These are phyloP conservation scores for Hoplodrina blanda DNA, from an alignment of 2,888 invertebrate genomes.

Conservation along the genomic window DNA sequence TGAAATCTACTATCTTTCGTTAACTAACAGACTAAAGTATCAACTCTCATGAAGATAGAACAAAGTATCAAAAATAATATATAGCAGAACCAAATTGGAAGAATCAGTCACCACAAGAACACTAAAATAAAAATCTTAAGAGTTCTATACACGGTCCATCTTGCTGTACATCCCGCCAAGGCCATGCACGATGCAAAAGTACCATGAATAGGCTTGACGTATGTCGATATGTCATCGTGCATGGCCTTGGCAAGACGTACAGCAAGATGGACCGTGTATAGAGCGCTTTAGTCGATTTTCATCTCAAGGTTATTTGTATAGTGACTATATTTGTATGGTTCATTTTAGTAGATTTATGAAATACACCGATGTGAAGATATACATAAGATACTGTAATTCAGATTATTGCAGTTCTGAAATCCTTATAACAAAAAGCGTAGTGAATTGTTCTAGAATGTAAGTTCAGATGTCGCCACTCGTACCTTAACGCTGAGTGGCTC, in stretches of 20 bases:
- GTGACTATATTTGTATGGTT: too few species aligned
- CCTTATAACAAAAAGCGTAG: neutral
- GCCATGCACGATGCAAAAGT: too few species aligned
- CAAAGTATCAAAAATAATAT: constrained; percentile 1
- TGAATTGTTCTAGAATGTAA: neutral
- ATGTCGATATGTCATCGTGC: too few species aligned
- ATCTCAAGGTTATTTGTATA: too few species aligned
- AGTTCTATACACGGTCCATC: too few species aligned
- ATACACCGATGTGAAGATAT: constrained; percentile 17
- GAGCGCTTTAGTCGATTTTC: too few species aligned
- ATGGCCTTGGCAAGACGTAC: too few species aligned
- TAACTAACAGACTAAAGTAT: constrained; percentile 6
- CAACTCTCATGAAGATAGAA: neutral
- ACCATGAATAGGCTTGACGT: too few species aligned
- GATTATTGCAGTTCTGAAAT: neutral
- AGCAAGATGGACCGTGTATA: too few species aligned
- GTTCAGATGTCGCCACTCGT: constrained; percentile 50
- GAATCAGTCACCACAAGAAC: constrained; percentile 10
- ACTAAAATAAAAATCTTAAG: constrained; percentile 3
- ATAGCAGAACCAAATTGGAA: constrained; percentile 16
- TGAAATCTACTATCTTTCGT: constrained; percentile 7
- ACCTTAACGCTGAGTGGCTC: constrained; percentile 95
- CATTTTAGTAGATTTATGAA: constrained; percentile 15
- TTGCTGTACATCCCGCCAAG: too few species aligned
- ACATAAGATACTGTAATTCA: neutral